phyloP scores from a whole-genome alignment of 1,140 invertebrate species.

The Philopotamus ludificatus region DNA sequence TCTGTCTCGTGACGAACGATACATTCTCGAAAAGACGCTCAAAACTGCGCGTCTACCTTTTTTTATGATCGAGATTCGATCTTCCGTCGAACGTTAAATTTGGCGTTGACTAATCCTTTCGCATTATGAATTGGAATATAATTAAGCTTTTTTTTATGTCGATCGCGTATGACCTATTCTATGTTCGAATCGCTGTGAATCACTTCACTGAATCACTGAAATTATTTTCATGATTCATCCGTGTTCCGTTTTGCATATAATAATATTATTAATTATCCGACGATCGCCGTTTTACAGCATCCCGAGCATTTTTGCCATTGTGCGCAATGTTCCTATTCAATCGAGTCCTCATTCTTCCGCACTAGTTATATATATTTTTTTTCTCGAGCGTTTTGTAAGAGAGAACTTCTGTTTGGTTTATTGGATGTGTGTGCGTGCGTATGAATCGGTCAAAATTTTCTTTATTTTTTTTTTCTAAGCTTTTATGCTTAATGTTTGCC shows the following conservation, averaged over 20 bases:
- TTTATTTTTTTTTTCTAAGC: constrained; percentile 11
- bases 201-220: background rate
- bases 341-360: constrained; percentile 37
- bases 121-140: background rate
- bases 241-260: background rate
- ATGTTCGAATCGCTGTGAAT: background rate
- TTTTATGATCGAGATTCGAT: too few relatives aligned
- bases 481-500: background rate
- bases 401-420: constrained; percentile 33
- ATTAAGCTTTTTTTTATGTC: background rate
- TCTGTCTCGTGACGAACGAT: too few relatives aligned
- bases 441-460: constrained; percentile 23
- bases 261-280: background rate
- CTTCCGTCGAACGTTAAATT: too few relatives aligned
- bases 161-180: background rate
- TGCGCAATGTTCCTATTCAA: constrained; percentile 34
- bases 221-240: background rate
- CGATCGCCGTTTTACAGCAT: background rate
- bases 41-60: too few relatives aligned
- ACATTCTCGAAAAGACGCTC: too few relatives aligned
- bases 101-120: background rate
- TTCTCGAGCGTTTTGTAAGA: constrained; percentile 22
- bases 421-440: constrained; percentile 34
- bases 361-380: constrained; percentile 35
- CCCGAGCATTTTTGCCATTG: constrained; percentile 27